Evolutionary conservation across 2,888 invertebrate species (phyloP).

Genomic region (Cephus pulcher): DNA sequence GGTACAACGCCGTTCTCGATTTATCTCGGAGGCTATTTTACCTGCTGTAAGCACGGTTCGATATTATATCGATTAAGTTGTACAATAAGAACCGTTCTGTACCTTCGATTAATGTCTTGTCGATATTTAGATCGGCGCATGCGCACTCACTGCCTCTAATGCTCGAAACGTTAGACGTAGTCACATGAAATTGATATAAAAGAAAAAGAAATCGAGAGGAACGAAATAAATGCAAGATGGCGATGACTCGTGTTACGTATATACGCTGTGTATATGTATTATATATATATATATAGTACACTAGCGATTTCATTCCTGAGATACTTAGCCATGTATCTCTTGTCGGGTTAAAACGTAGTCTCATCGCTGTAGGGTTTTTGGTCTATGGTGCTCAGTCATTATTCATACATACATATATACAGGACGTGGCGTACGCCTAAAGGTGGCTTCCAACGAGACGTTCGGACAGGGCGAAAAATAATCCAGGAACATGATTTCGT

Average conservation of each 20-base stretch:
- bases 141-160: too few relatives aligned
- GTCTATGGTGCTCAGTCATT: constrained; percentile 15
- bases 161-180: too few relatives aligned
- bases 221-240: too few relatives aligned
- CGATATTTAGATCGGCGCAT: background rate
- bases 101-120: background rate
- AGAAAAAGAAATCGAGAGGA: too few relatives aligned
- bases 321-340: background rate
- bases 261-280: too few relatives aligned
- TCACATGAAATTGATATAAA: too few relatives aligned
- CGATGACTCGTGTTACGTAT: too few relatives aligned
- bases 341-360: background rate
- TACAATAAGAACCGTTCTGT: background rate
- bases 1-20: background rate
- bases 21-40: constrained; percentile 26
- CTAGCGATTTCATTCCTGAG: too few relatives aligned
- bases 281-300: too few relatives aligned
- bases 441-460: background rate
- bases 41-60: constrained; percentile 29
- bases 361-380: constrained; percentile 18
- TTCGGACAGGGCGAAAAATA: background rate
- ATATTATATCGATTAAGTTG: constrained; percentile 15
- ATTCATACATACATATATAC: constrained; percentile 11
- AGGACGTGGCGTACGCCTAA: background rate
- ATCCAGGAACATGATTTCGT: background rate